Evolutionary conservation across 2,113 vertebrate genomes (phyloP).

Genomic region (Spea bombifrons): DNA sequence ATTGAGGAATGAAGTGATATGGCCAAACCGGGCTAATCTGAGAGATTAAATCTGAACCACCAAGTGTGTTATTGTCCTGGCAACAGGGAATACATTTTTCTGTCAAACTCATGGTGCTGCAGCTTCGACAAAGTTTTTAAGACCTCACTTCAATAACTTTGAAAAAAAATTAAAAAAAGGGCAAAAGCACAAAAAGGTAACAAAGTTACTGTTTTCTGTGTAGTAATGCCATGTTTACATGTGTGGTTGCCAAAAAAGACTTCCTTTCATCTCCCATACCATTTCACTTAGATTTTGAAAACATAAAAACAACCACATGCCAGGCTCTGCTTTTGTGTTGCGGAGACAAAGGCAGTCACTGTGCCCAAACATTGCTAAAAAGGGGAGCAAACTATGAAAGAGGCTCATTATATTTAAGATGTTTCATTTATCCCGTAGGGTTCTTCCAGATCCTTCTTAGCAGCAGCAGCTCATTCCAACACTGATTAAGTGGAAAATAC

Average conservation of each 20-base stretch:
- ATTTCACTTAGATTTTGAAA: constrained; percentile 35
- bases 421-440: constrained; percentile 70
- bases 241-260: constrained; percentile 42
- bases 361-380: constrained; percentile 66
- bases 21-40: constrained; percentile 55
- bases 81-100: constrained; percentile 62
- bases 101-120: constrained; percentile 56
- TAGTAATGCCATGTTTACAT: constrained; percentile 55
- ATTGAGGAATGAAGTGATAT: constrained; percentile 56
- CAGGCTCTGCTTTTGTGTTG: constrained; percentile 56
- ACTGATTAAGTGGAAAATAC: constrained; percentile 79
- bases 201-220: constrained; percentile 49
- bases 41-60: constrained; percentile 59
- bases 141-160: constrained; percentile 50
- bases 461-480: constrained; percentile 68
- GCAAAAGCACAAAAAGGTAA: constrained; percentile 51
- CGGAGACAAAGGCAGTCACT: constrained; percentile 60
- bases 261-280: constrained; percentile 17
- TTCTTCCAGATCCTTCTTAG: constrained; percentile 71
- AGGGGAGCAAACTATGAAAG: constrained; percentile 48
- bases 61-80: constrained; percentile 58
- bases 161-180: neutral
- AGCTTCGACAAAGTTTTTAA: constrained; percentile 54
- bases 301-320: constrained; percentile 51
- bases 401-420: constrained; percentile 80